A percentile compares a stretch with the other conserved stretches of the same genome.
These are phyloP conservation scores for Dasyurus viverrinus DNA, from an alignment of 2,113 vertebrate species.

Conservation along the genomic window DNA sequence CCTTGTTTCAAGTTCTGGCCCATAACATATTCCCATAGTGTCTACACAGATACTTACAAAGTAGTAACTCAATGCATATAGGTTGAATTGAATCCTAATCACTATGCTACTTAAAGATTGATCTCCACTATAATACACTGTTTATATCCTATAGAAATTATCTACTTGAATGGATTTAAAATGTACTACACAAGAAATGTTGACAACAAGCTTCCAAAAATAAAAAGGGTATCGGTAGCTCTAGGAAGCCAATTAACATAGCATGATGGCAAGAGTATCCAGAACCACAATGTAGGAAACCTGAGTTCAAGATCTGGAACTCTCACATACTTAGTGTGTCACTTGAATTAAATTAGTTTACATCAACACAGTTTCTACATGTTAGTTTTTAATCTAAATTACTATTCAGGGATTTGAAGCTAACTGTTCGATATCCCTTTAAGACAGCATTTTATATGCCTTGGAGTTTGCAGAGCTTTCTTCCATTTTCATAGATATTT, in stretches of 20 bases:
- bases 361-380: background rate
- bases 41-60: background rate
- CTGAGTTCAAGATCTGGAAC: background rate
- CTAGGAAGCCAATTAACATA: background rate
- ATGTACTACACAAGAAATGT: background rate
- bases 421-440: conserved; percentile 11
- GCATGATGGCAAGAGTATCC: background rate
- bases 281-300: background rate
- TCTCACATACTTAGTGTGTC: background rate
- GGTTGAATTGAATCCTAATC: background rate
- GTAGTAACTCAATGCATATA: background rate
- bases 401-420: conserved; percentile 31
- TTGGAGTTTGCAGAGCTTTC: conserved; percentile 36
- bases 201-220: background rate
- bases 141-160: background rate
- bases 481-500: conserved; percentile 62
- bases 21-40: background rate
- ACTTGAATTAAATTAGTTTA: background rate
- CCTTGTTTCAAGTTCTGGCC: too few relatives aligned
- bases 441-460: conserved; percentile 31
- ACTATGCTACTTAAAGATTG: background rate
- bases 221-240: background rate
- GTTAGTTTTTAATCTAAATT: conserved; percentile 40
- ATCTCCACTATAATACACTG: background rate
- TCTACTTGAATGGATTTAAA: background rate